These are phyloP conservation scores for Drosophila aff. DNA, from an alignment of 1,140 invertebrate species.

Conservation along the genomic window DNA sequence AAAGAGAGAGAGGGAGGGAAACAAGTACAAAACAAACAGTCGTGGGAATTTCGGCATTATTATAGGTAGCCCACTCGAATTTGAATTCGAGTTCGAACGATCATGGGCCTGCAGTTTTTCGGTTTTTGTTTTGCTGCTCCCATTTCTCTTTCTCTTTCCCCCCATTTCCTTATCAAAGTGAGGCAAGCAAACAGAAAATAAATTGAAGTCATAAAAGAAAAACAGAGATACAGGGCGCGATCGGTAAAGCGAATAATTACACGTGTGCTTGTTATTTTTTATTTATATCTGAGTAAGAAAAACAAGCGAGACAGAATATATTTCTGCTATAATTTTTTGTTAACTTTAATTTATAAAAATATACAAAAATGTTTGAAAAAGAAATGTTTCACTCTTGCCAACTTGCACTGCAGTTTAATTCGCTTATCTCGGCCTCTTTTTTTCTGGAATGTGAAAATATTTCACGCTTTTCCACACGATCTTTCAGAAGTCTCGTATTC, in stretches of 20 bases:
- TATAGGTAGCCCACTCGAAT: slow-evolving; percentile 12
- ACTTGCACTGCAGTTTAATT: not conserved
- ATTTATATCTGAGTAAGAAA: not conserved
- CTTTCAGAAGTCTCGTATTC: not conserved
- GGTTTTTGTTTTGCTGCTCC: slow-evolving; percentile 20
- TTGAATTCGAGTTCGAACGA: slow-evolving; percentile 17
- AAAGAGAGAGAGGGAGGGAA: slow-evolving; percentile 28
- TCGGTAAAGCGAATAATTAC: not conserved
- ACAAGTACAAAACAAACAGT: slow-evolving; percentile 79
- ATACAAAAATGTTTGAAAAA: not conserved
- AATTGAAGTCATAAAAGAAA: slow-evolving; percentile 6
- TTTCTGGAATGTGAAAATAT: slow-evolving; percentile 29
- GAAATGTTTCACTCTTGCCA: not conserved
- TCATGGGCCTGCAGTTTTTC: slow-evolving; percentile 19
- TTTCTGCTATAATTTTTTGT: too few species aligned
- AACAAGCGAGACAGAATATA: not conserved
- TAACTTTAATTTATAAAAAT: too few species aligned
- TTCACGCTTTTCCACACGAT: slow-evolving; percentile 33
- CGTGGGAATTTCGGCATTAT: slow-evolving; percentile 66
- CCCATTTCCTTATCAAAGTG: slow-evolving; percentile 26
- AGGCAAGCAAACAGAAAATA: slow-evolving; percentile 29
- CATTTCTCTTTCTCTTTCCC: not conserved
- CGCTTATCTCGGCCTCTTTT: slow-evolving; percentile 8
- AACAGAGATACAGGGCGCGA: not conserved
- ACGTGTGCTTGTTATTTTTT: not conserved